These are phyloP conservation scores for Hermetia illucens DNA, from an alignment of 1,140 invertebrate species.

Conservation along the genomic window DNA sequence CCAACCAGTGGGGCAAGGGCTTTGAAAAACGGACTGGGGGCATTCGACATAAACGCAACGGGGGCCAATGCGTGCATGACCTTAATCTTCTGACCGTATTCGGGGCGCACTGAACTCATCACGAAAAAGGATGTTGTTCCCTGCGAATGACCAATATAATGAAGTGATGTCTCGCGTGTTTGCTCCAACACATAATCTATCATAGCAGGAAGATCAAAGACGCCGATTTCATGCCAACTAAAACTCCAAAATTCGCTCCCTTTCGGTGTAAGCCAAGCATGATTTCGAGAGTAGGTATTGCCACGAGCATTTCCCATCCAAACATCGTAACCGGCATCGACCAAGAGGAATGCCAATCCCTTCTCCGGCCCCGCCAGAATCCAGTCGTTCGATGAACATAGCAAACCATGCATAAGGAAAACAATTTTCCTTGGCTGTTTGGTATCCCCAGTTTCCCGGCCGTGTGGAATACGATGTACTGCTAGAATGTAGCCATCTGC, in stretches of 20 bases:
- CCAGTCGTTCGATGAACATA: conserved; percentile 62
- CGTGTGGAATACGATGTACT: no score
- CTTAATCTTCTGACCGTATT: conserved; percentile 42
- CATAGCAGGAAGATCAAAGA: conserved; percentile 51
- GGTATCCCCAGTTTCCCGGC: no score
- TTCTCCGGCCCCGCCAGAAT: conserved; percentile 49
- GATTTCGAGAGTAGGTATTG: conserved; percentile 46
- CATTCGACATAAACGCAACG: conserved; percentile 37
- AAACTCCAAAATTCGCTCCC: conserved; percentile 44
- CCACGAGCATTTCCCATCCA: conserved; percentile 45
- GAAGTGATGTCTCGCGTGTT: conserved; percentile 36
- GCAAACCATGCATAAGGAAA: conserved; percentile 61
- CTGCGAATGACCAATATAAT: conserved; percentile 51
- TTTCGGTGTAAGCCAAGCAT: conserved; percentile 39
- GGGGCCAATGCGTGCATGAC: conserved; percentile 41
- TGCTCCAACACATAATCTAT: conserved; percentile 46
- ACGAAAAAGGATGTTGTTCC: conserved; percentile 42
- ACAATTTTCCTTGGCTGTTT: no score
- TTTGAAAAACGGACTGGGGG: conserved; percentile 35
- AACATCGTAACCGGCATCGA: conserved; percentile 61
- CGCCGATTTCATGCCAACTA: conserved; percentile 51
- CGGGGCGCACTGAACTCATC: conserved; percentile 34
- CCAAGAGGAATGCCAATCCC: conserved; percentile 38
- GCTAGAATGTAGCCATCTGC: no score
- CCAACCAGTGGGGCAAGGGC: not conserved